Evolutionary conservation across 2,797 vertebrate species (phyloP), one percentile per base, ranked within the genome.

Genomic region (Mallotus villosus): DNA sequence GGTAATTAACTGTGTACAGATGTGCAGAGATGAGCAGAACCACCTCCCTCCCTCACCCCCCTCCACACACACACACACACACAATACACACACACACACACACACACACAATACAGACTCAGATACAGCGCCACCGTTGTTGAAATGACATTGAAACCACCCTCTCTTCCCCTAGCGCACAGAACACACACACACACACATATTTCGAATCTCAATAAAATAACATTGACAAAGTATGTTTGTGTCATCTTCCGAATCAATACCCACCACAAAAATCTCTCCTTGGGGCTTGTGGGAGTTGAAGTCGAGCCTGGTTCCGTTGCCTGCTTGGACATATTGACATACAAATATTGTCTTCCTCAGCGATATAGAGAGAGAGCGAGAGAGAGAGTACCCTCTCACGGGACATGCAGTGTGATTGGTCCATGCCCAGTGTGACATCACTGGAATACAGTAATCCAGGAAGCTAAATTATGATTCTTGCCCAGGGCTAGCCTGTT

Each of bases 331-430:
- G 59, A 24, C 5, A 4, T 11, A 17, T 11, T 5, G 12, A 53
- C 49, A 53, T 7, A 3, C 2, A 53, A 12, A 53, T 19, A 32
- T 19, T 4, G 17, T 53, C 49, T 5, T 53, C 49, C 5, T 63
- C 27, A 37, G 60, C 6, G 3, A 32, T 7, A 6, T 21, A 16
- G 61, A 63, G 27, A 32, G 24, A 60, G 24, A 57, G n/a, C n/a
- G 59, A 63, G 32, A 64, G 21, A 46, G 46, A 7, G 11, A 22
- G n/a, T 5, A 0, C 17, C 49, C 27, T 61, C 58, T 34, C 68
- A 16, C 12, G 58, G 68, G 74, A 71, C 67, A 75, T 75, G 32
- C 53, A 67, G 57, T n/a, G 3, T 64, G 32, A 11, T 21, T 12
- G 21, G 27, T 65, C 58, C 9, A 24, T 24, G 51, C 12, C 70